Evolutionary conservation across 2,797 vertebrate genomes (phyloP).

Genomic region (Florisuga fusca): DNA sequence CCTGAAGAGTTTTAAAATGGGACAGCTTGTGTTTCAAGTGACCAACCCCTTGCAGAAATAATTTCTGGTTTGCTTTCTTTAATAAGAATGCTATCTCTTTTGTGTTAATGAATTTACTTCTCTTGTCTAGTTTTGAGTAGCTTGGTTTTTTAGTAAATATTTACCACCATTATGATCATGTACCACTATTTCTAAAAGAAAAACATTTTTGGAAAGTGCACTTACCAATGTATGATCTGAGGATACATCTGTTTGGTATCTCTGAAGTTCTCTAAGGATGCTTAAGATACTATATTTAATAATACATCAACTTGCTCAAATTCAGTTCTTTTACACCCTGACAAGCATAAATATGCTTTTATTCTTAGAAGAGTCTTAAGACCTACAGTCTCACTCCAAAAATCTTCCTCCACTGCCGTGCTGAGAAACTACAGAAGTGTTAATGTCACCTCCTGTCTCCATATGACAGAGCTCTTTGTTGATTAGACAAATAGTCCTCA

Average conservation of each 20-base stretch:
- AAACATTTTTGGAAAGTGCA: neutral
- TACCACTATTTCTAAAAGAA: neutral
- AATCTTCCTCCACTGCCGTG: neutral
- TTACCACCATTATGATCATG: rapidly evolving
- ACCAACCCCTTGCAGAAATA: neutral
- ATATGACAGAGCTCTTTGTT: constrained; percentile 24
- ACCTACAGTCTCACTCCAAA: neutral
- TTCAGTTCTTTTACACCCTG: neutral
- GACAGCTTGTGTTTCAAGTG: neutral
- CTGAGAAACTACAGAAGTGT: neutral
- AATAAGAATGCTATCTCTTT: neutral
- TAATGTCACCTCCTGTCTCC: neutral
- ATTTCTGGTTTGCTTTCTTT: constrained; percentile 2
- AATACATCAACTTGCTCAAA: neutral
- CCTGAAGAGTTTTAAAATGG: too few relatives aligned
- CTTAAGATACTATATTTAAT: neutral
- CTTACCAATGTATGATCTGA: neutral
- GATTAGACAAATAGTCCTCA: constrained; percentile 58
- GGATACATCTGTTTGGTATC: neutral
- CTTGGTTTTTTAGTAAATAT: neutral
- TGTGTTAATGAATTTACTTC: neutral
- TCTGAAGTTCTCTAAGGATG: neutral
- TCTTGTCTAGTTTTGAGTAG: neutral
- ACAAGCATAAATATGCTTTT: neutral
- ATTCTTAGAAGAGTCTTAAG: neutral